Evolutionary conservation across 2,888 invertebrate species (phyloP), one percentile per base, ranked within the genome.

Genomic region (Pelosia muscerda): DNA sequence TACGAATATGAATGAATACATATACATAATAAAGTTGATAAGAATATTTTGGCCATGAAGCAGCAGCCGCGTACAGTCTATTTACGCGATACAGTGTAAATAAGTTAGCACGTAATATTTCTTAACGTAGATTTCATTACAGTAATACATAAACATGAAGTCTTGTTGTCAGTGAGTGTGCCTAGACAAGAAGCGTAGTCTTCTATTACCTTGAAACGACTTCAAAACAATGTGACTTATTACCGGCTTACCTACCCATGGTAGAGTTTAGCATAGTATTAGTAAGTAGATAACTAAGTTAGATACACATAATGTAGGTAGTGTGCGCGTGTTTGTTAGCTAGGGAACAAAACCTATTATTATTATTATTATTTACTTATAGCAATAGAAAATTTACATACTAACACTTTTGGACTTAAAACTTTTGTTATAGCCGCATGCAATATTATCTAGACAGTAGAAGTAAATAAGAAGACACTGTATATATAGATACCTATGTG

Each of bases 141-240:
- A 49, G 49, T 49, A n/a, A 55, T 55, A 60, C 60, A 38, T 38
- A 23, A 59, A 65, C 64, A 28, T 57, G 58, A 65, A 59, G 26
- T 58, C n/a, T 38, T 38, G 38, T 38, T 28, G 42, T 28, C 22
- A 61, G 54, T 55, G 63, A 53, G 31, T 55, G 28, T 58, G 63
- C 54, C 65, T 69, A 69, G 59, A 62, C 62, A 61, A 38, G 63
- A 68, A 69, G 64, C 59, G 58, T 75, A 76, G 75, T 74, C 72
- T 74, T 78, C 75, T 68, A 74, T 81, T 75, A 76, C 85, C 84
- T 84, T 85, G 83, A 82, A 83, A 84, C 77, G 58, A 78, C 72
- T 73, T 67, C 38, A 78, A 82, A 79, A 84, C 84, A 85, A 84
- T 81, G 76, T 77, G 66, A 84, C 83, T 82, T 78, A 78, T 77